Evolutionary conservation across 2,113 vertebrate species (phyloP), one percentile per base, ranked within the genome.

Genomic region (Callocephalon fimbriatum): DNA sequence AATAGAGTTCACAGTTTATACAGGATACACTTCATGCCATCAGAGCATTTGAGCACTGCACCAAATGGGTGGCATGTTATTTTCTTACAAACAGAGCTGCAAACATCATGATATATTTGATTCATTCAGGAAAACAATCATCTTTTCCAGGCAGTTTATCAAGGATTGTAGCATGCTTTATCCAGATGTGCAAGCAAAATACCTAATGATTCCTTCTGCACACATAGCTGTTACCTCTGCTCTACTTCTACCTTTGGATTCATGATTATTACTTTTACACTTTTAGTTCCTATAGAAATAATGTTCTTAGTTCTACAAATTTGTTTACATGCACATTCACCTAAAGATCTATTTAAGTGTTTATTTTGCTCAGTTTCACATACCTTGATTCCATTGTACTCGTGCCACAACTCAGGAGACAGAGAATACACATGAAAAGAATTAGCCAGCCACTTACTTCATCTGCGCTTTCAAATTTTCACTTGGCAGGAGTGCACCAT

Each of bases 1-100:
- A 90, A 94, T 91, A 54, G 80, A 88, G 84, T 73, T 97, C 93
- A 70, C 74, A 72, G 94, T 92, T 96, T 91, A 92, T 50, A 29
- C 32, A 51, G 82, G 61, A 61, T 93, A 15, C 22, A 17, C 72
- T 88, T 91, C 44, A 29, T 74, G 78, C 86, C 78, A 93, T 73
- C 58, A 50, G 66, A 90, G 47, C 86, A 66, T 73, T 75, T 47
- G 67, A 74, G 45, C 61, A 5, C 62, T 63, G 66, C 42, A 45
- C 19, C 9, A 88, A 93, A 88, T 1, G 10, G 44, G 35, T 63
- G 61, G 76, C 29, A 73, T 20, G 29, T 19, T 56, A 29, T 54
- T 51, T 66, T 73, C 80, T 88, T 65, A 48, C 65, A 45, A 86
- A n/a, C 7, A 83, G 62, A 85, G 27, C 26, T 80, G 37, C 4